Conservation (phyloP, 2,113 vertebrate species). For the Ariopsis seemanni region DNA sequence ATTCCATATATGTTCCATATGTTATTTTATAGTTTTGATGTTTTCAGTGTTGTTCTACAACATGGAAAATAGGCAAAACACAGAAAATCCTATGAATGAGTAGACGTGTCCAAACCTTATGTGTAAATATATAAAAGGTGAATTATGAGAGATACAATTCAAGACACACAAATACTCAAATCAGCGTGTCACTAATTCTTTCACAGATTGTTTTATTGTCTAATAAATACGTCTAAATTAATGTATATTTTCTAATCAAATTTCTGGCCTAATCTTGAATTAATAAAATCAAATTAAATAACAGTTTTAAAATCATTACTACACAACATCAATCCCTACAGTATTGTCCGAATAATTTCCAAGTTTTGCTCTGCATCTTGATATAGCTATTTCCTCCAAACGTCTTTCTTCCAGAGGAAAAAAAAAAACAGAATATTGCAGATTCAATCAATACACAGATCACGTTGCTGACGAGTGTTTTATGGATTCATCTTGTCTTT, state of each 20-base stretch:
- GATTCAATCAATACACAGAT: slow-evolving; percentile 55
- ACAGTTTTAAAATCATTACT: neutral
- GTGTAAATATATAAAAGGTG: neutral
- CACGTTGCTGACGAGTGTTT: slow-evolving; percentile 59
- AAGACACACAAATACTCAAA: neutral
- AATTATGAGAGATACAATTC: neutral
- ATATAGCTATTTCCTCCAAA: slow-evolving; percentile 9
- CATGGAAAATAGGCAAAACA: too few species aligned
- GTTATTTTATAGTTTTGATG: too few species aligned
- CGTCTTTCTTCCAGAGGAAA: slow-evolving; percentile 27
- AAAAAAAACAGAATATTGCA: slow-evolving; percentile 34
- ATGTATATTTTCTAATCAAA: neutral
- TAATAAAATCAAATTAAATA: neutral
- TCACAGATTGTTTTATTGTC: neutral
- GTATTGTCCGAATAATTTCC: too few species aligned
- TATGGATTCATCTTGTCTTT: slow-evolving; percentile 52
- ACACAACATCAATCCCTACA: neutral
- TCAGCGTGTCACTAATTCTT: neutral
- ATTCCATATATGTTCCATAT: too few species aligned
- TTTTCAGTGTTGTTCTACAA: too few species aligned
- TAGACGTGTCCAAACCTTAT: too few species aligned
- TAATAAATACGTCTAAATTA: neutral
- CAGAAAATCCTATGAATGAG: too few species aligned
- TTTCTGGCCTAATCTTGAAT: neutral
- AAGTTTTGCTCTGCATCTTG: neutral